Evolutionary conservation across 1,140 invertebrate genomes (phyloP), one percentile per base, ranked within the genome.

Genomic region (Microplitis mediator): DNA sequence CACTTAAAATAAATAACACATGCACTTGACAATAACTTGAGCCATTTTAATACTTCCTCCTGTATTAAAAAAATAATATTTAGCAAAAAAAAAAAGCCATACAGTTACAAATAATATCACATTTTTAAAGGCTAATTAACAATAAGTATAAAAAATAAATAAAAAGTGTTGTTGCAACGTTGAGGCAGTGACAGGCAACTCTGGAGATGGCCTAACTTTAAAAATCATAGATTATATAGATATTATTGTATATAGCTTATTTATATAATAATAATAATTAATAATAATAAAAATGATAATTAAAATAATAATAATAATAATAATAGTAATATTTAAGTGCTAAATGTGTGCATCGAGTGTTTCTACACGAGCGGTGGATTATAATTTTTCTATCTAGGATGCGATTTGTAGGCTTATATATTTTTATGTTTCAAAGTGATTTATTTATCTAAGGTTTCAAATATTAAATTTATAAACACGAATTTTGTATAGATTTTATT

Each of bases 151-250:
- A 64, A 64, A 63, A 23, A 16, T 51, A 68, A 50, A 67, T 60
- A 68, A 11, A 50, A 35, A 31, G 39, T 34, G 16, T 36, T 51
- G 45, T 60, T 62, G 54, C 52, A 68, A 31, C 58, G 50, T 36
- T 60, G 35, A 75, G 67, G 77, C 76, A 77, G 77, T 80, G 74
- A 79, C 84, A 85, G 84, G 83, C 85, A 87, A 87, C 86, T 86
- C 84, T 87, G 85, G 86, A 87, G 86, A 87, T 87, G 86, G 86
- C 85, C 85, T 86, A 86, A 84, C 83, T 76, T 83, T 76, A 80
- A 45, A 45, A 45, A 45, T 11, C 8, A 45, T 45, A 45, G 39
- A 45, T 45, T 45, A 45, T 79, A 76, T 56, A 56, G n/a, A 56
- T 80, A 81, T 82, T 79, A 80, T 80, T 73, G 78, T 80, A 77